These are phyloP conservation scores for Mus pahari DNA, from an alignment of 2,113 vertebrate species.

Conservation along the genomic window DNA sequence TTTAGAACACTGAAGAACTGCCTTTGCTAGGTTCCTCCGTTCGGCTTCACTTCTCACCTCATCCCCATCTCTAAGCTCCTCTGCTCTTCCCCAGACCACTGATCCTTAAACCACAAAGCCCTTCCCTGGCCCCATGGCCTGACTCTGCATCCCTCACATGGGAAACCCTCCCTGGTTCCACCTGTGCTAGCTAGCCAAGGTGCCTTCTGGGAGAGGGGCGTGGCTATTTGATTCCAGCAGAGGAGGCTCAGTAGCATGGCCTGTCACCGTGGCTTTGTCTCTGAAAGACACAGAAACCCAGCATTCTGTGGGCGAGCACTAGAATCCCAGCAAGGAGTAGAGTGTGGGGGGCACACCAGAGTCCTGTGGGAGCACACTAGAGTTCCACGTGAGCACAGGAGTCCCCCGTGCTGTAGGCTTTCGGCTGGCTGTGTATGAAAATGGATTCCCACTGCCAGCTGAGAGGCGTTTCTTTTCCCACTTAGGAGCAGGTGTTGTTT, in stretches of 20 bases:
- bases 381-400: background rate
- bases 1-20: background rate
- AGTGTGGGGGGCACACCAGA: background rate
- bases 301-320: background rate
- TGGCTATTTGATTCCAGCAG: background rate
- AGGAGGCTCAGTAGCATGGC: background rate
- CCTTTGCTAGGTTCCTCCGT: background rate
- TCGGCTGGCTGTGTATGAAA: background rate
- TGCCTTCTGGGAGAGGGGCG: background rate
- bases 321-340: no score
- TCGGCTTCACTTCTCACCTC: background rate
- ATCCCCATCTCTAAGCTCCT: background rate
- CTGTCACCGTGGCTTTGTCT: background rate
- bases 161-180: background rate
- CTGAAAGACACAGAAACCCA: no score
- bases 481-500: rapidly evolving
- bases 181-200: background rate
- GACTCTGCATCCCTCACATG: background rate
- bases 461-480: background rate
- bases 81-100: background rate
- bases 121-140: background rate
- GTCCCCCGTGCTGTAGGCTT: no score
- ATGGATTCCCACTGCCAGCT: background rate
- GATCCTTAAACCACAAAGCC: background rate
- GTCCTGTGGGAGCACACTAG: background rate